Conservation (phyloP, 2,888 invertebrate genomes). For the Dusona sp. region DNA sequence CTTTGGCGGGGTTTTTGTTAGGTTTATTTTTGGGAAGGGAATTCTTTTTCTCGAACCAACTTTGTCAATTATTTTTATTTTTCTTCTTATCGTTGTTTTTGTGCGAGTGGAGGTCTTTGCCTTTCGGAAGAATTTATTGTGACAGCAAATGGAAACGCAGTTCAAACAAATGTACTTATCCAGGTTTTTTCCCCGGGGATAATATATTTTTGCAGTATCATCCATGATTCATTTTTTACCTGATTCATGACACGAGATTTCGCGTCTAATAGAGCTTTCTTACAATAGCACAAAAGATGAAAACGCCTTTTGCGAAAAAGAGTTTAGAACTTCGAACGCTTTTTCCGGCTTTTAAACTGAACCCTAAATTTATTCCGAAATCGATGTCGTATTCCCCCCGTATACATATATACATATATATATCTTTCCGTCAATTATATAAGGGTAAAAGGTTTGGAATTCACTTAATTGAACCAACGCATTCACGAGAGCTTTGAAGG, state of each 20-base stretch:
- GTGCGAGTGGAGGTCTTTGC: too few relatives aligned
- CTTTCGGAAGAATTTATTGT: too few relatives aligned
- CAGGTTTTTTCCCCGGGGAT: too few relatives aligned
- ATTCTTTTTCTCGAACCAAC: too few relatives aligned
- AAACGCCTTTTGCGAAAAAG: not conserved
- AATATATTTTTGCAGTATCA: not conserved
- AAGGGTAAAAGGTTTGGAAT: conserved; percentile 68
- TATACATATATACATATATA: not conserved
- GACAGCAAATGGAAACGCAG: too few relatives aligned
- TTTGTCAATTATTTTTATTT: too few relatives aligned
- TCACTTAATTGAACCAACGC: conserved; percentile 76
- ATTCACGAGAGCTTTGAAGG: conserved; percentile 50
- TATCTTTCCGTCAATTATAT: not conserved
- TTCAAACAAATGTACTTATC: too few relatives aligned
- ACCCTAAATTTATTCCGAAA: not conserved
- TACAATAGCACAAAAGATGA: not conserved
- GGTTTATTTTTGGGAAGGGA: too few relatives aligned
- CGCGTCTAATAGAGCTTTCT: not conserved
- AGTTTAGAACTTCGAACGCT: not conserved
- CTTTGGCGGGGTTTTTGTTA: too few relatives aligned
- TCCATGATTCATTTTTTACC: conserved; percentile 1
- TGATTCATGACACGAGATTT: conserved; percentile 11
- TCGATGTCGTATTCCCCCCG: not conserved
- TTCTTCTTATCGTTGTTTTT: too few relatives aligned
- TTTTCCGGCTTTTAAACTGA: not conserved